Conservation (phyloP, 2,113 vertebrate species). For the Indri indri region DNA sequence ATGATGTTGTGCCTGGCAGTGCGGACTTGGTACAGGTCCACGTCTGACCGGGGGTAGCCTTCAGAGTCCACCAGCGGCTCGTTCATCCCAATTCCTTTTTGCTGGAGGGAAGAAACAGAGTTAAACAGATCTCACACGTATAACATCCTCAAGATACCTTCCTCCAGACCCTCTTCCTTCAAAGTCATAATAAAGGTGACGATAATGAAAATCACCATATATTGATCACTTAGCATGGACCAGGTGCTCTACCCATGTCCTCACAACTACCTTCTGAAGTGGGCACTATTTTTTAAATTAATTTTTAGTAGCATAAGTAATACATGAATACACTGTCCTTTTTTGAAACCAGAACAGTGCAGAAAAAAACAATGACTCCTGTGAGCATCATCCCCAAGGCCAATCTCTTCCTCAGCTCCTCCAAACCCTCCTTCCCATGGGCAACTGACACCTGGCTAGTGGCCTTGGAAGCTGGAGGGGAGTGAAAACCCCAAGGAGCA, state of each 20-base stretch:
- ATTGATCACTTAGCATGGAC: not conserved
- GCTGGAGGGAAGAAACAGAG: constrained; percentile 81
- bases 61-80: constrained; percentile 92
- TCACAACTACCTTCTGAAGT: not conserved
- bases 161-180: not conserved
- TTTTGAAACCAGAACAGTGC: not conserved
- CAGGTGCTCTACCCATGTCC: fast-evolving
- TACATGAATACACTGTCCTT: not conserved
- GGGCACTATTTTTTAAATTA: no score
- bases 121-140: not conserved
- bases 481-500: not conserved
- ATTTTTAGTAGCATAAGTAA: not conserved
- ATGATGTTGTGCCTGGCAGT: constrained; percentile 92
- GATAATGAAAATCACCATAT: fast-evolving
- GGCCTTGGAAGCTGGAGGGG: not conserved
- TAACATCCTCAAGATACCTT: not conserved
- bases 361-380: not conserved
- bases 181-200: not conserved
- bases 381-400: not conserved
- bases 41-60: constrained; percentile 91
- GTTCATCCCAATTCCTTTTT: constrained; percentile 90
- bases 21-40: constrained; percentile 94
- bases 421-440: not conserved
- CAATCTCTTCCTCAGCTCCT: not conserved
- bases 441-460: not conserved